Evolutionary conservation across 2,888 invertebrate species (phyloP), one percentile per base, ranked within the genome.

Genomic region (Saturnia pavonia): DNA sequence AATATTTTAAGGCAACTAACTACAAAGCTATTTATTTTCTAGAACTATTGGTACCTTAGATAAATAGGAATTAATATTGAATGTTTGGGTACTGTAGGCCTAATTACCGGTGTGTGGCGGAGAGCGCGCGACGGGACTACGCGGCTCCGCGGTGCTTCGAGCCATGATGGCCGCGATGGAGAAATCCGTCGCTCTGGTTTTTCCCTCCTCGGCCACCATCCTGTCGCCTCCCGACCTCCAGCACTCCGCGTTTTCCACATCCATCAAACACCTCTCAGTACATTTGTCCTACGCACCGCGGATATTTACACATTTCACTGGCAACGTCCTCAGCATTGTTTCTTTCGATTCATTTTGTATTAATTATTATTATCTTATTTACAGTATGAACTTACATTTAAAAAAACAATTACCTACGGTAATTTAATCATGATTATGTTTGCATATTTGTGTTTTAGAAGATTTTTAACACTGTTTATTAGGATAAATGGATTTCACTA

Each of bases 131-230:
- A 80, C 88, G 83, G 93, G 91, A 83, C 91, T 92, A 81, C 92
- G 90, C 81, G 90, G 89, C 82, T 92, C 90, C 74, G 86, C 89
- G 81, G 89, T 91, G 85, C 91, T 92, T 78, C 95, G 94, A 79
- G 98, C 97, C 97, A 99, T 98, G 90, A 99, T 98, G 85, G 98
- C 98, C 81, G 98, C 98, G 88, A 98, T 98, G 88, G 98, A 98
- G 95, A 99, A 99, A 95, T 99, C 98, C 85, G 98, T 98, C 86
- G 98, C 98, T 91, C 88, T 86, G 76, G 91, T 91, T 89, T 91
- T 91, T 78, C 91, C 82, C 77, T 93, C 92, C 85, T 91, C 92
- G 78, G 92, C 91, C 88, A 93, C 90, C 91, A 93, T 92, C 88
- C 89, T 93, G 85, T 87, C 89, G 74, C 86, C 89, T 75, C 80